Conservation (phyloP, 2,888 invertebrate genomes). For the Strigamia maritima region DNA sequence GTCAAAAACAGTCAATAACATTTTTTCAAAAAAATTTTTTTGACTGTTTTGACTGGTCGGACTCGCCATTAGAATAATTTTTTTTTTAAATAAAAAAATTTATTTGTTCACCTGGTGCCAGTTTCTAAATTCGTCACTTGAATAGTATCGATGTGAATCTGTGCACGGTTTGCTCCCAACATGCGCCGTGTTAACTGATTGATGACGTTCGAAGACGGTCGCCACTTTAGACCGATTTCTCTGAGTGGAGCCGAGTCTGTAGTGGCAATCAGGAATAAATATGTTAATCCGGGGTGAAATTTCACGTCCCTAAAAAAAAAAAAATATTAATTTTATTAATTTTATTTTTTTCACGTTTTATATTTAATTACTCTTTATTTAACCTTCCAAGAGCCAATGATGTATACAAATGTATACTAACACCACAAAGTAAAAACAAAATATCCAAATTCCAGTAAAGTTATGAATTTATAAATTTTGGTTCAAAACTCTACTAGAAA, state of each 20-base stretch:
- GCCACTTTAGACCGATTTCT: neutral
- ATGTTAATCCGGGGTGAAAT: slow-evolving; percentile 21
- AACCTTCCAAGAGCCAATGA: too few species aligned
- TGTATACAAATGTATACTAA: too few species aligned
- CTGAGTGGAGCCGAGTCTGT: neutral
- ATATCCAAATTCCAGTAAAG: too few species aligned
- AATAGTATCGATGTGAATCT: neutral
- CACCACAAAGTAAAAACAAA: too few species aligned
- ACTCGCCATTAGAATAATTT: too few species aligned
- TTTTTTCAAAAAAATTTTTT: too few species aligned
- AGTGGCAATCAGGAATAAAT: slow-evolving; percentile 1
- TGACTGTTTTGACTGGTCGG: too few species aligned
- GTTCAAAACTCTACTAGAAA: too few species aligned
- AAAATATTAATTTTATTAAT: neutral
- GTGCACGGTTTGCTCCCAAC: neutral
- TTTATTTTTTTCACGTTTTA: too few species aligned
- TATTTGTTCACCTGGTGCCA: neutral
- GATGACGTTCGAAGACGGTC: slow-evolving; percentile 10
- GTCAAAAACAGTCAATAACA: too few species aligned
- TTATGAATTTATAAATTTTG: too few species aligned
- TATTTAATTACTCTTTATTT: slow-evolving; percentile 35
- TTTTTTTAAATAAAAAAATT: neutral
- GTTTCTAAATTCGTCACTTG: slow-evolving; percentile 17
- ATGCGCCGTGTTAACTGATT: slow-evolving; percentile 27
- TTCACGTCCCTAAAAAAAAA: slow-evolving; percentile 11